A percentile compares a stretch with the other conserved stretches of the same genome.
Conservation (phyloP, 2,888 invertebrate species). For the Spisula solida region DNA sequence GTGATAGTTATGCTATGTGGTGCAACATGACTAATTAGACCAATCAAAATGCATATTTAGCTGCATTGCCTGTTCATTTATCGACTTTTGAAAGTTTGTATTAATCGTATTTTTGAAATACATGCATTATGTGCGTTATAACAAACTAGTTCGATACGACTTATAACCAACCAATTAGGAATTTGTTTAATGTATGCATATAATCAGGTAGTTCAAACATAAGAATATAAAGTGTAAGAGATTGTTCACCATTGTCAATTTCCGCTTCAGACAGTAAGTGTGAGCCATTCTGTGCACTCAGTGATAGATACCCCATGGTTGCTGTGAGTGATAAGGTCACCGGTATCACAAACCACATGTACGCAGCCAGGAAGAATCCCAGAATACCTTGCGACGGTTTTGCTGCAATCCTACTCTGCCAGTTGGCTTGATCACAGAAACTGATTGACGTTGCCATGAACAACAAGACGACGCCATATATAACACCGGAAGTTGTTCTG, state of each 20-base stretch:
- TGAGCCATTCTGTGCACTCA: constrained; percentile 71
- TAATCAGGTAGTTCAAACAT: too few species aligned
- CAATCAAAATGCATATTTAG: too few species aligned
- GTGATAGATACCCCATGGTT: constrained; percentile 76
- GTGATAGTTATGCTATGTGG: too few species aligned
- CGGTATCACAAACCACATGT: constrained; percentile 84
- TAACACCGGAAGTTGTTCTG: constrained; percentile 76
- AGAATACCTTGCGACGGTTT: constrained; percentile 83
- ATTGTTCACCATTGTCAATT: constrained; percentile 67
- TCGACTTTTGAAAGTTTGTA: too few species aligned
- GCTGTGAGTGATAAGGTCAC: constrained; percentile 80
- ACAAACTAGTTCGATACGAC: too few species aligned
- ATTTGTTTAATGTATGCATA: too few species aligned
- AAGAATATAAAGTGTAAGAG: background rate
- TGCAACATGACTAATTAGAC: too few species aligned
- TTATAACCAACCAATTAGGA: too few species aligned
- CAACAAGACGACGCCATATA: constrained; percentile 77
- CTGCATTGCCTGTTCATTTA: too few species aligned
- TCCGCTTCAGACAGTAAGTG: constrained; percentile 64
- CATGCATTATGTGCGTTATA: too few species aligned
- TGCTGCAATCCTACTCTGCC: constrained; percentile 85
- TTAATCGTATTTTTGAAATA: too few species aligned
- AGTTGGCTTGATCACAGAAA: constrained; percentile 84
- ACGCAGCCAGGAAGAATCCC: constrained; percentile 83
- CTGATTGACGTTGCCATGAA: constrained; percentile 75